Evolutionary conservation across 1,140 invertebrate genomes (phyloP).

Genomic region (Colletes gigas): DNA sequence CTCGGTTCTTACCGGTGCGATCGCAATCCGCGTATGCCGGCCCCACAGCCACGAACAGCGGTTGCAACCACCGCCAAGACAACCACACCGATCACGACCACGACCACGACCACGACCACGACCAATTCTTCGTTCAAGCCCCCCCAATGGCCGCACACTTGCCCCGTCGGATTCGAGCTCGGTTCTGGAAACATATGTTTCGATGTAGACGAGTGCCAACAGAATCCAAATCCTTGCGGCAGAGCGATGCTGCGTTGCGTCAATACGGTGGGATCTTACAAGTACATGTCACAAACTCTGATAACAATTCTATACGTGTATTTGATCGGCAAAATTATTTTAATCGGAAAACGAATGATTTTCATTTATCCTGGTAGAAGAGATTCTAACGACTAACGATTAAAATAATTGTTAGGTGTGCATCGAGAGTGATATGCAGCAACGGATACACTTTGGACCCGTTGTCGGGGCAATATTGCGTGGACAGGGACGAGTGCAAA

Average conservation of each 20-base stretch:
- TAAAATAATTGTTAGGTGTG: constrained; percentile 76
- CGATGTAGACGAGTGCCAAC: constrained; percentile 83
- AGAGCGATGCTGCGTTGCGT: constrained; percentile 77
- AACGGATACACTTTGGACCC: constrained; percentile 86
- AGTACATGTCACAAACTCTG: constrained; percentile 2
- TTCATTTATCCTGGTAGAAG: too few species aligned
- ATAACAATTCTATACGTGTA: neutral
- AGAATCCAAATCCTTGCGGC: constrained; percentile 64
- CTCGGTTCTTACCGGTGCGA: constrained; percentile 90
- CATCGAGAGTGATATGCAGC: constrained; percentile 85
- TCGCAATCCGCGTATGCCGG: constrained; percentile 72
- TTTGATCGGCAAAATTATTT: too few species aligned
- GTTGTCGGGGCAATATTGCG: constrained; percentile 73
- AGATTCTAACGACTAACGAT: too few species aligned
- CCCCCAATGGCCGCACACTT: constrained; percentile 28
- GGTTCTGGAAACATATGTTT: constrained; percentile 71
- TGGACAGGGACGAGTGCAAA: constrained; percentile 88
- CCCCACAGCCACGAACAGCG: constrained; percentile 4
- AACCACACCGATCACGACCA: constrained; percentile 39
- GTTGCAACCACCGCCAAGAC: constrained; percentile 11
- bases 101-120: constrained; percentile 13
- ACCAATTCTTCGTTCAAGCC: neutral
- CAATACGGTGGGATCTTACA: constrained; percentile 83
- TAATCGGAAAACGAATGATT: too few species aligned
- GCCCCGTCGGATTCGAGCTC: constrained; percentile 71